Evolutionary conservation across 2,113 vertebrate genomes (phyloP).

Genomic region (Meleagris gallopavo): DNA sequence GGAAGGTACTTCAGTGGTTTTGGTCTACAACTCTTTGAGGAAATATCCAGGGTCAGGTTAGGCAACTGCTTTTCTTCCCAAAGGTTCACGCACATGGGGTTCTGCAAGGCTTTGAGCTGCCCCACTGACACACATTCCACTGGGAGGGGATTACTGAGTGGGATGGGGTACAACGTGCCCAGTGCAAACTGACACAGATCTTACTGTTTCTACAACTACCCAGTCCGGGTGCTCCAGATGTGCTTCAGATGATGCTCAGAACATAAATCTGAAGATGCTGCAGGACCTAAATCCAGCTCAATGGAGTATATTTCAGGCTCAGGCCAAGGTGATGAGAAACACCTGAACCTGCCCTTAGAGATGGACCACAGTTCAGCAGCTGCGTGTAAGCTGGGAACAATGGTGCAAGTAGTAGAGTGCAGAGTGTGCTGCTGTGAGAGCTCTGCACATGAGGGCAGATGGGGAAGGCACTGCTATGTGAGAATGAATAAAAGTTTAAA

Average conservation of each 20-base stretch:
- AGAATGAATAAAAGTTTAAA: neutral
- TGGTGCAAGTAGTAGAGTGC: neutral
- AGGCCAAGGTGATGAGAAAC: neutral
- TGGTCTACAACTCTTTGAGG: neutral
- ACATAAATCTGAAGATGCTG: neutral
- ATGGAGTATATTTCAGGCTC: neutral
- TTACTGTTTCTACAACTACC: slow-evolving; percentile 14
- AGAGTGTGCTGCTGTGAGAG: neutral
- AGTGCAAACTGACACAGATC: slow-evolving; percentile 30
- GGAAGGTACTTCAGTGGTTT: neutral
- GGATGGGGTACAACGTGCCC: neutral
- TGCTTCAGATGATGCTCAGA: neutral
- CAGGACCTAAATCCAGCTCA: neutral
- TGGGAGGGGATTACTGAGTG: slow-evolving; percentile 16
- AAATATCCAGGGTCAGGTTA: slow-evolving; percentile 15
- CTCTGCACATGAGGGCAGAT: rapidly evolving
- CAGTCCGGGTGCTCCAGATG: slow-evolving; percentile 28
- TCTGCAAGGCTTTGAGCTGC: slow-evolving; percentile 28
- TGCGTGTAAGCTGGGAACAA: neutral
- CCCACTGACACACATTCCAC: slow-evolving; percentile 30
- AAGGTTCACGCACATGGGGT: neutral
- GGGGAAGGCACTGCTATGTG: rapidly evolving
- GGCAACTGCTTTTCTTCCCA: neutral
- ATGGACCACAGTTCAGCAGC: neutral
- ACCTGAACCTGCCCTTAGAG: neutral